Base-by-base conservation (phyloP, 2,797 vertebrate genomes). In the Falco peregrinus region DNA sequence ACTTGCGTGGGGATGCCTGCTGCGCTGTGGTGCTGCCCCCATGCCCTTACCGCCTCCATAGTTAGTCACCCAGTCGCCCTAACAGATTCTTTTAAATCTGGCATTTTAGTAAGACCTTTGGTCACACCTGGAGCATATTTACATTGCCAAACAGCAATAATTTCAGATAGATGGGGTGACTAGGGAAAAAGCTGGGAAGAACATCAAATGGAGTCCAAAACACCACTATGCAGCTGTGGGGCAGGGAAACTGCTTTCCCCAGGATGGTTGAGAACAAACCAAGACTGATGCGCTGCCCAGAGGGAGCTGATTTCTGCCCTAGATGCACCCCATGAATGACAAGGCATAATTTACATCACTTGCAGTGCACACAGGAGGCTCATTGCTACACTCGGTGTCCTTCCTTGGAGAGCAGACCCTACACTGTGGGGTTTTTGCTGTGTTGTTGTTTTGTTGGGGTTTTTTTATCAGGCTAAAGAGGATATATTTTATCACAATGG, bases 401-500 rank as follows among this genome's bases (percentile, higher is more conserved):
- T 74, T 83, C 67, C 96, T 95, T 93, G 96, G 94, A 95, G 86
- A 97, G 94, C 84, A 97, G 92, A 92, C 95, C 97, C 97, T 98
- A 96, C 68, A 94, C 97, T 98, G 97, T 97, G 75, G 79, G 35
- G 76, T 82, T 87, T 43, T 45, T 79, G 95, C 92, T 87, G 50
- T 76, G 50, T 41, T 41, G 35, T 57, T 84, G 79, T 60, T 26
- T 80, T 92, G 39, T 39, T 39, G 39, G 37, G 39, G 5, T 84
- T 85, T 54, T 61, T 91, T 98, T 98, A 48, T 83, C 98, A 94
- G 97, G 97, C 98, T 99, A 98, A 99, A 98, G 97, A 98, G 98
- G 98, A 98, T 98, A 98, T 98, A 98, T 99, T 99, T 99, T 99
- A 99, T 99, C 98, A 98, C 98, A 98, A 98, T 98, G 95, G 97